Evolutionary conservation across 2,113 vertebrate genomes (phyloP).

Genomic region (Mirounga angustirostris): DNA sequence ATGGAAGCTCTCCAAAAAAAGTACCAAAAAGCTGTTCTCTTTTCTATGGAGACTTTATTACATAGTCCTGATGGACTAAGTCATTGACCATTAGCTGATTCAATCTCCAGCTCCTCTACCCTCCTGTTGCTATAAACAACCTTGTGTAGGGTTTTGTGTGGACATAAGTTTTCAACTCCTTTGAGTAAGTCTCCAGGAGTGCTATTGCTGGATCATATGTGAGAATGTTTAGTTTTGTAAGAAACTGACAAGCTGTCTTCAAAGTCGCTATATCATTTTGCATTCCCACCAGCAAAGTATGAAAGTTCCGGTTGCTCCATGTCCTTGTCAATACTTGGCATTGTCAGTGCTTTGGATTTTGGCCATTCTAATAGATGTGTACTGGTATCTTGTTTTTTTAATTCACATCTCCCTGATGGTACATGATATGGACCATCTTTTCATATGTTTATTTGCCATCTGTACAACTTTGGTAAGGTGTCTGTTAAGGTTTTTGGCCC

Average conservation of each 20-base stretch:
- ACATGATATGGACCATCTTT: background rate
- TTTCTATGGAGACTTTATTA: background rate
- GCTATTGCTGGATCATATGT: background rate
- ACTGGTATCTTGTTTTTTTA: background rate
- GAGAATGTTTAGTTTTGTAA: background rate
- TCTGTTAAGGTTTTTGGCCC: background rate
- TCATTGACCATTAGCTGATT: background rate
- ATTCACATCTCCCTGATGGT: background rate
- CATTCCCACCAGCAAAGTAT: too few relatives aligned
- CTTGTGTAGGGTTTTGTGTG: background rate
- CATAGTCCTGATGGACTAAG: background rate
- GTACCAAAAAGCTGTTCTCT: background rate
- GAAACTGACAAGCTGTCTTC: background rate
- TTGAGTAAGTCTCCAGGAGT: background rate
- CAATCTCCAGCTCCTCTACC: background rate
- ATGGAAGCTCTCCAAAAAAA: background rate
- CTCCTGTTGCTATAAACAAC: background rate
- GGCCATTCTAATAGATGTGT: background rate
- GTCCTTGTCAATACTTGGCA: background rate
- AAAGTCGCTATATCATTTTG: background rate
- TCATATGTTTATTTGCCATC: background rate
- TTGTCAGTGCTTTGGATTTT: background rate
- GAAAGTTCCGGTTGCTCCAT: background rate
- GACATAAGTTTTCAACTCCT: background rate
- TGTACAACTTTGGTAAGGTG: background rate